Evolutionary conservation across 35 echinoderm and acorn worm species (phyloP).

Genomic region (Lytechinus pictus): DNA sequence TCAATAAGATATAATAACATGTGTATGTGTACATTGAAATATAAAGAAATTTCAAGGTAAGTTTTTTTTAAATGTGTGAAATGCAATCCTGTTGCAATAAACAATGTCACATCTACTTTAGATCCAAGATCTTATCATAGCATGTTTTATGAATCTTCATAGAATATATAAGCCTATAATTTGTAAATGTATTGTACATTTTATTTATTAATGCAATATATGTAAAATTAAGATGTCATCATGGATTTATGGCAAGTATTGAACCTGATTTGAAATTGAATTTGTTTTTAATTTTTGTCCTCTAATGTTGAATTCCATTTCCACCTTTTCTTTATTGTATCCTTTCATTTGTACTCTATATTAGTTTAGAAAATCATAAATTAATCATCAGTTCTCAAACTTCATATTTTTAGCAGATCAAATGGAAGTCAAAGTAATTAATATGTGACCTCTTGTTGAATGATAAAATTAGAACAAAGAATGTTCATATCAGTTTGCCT

Average conservation of each 20-base stretch:
- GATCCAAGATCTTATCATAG: not conserved
- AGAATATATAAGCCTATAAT: no score
- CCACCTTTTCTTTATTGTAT: not conserved
- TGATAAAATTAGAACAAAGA: not conserved
- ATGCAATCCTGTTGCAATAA: not conserved
- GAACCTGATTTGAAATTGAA: no score
- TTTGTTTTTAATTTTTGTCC: no score
- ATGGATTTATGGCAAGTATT: not conserved
- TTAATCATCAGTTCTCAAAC: not conserved
- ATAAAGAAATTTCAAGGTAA: no score
- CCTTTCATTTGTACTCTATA: not conserved
- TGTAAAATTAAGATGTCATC: not conserved
- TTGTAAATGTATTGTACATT: no score
- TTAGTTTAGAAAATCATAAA: not conserved
- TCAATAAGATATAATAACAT: no score
- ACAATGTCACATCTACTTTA: conserved; percentile 1
- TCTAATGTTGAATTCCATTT: no score
- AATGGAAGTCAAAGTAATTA: not conserved
- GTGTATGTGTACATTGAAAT: no score
- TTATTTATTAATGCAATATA: not conserved
- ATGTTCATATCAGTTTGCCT: not conserved
- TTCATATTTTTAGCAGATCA: not conserved
- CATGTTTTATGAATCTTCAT: no score
- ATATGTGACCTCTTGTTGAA: not conserved
- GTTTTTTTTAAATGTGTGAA: no score